Conservation (phyloP, 2,888 invertebrate genomes). For the Ptilodon capucinus region DNA sequence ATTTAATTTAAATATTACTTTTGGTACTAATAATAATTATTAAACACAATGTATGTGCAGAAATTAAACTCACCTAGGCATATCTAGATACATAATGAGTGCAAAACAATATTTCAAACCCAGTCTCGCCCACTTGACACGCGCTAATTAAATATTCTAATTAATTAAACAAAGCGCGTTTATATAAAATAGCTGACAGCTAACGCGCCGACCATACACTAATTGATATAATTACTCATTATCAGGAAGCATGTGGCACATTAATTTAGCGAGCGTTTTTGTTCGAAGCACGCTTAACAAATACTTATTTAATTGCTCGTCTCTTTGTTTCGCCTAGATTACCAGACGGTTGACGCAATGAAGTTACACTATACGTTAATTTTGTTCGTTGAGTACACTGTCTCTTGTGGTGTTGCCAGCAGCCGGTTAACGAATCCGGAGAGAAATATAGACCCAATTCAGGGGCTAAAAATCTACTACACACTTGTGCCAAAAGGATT, state of each 20-base stretch:
- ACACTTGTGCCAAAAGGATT: no score
- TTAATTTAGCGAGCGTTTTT: conserved; percentile 74
- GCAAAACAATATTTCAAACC: conserved; percentile 9
- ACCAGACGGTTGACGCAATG: conserved; percentile 64
- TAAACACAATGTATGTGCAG: neutral
- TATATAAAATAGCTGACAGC: conserved; percentile 45
- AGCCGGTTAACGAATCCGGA: no score
- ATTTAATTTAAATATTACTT: no score
- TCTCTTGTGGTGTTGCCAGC: conserved; percentile 11
- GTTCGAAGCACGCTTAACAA: conserved; percentile 66
- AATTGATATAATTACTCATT: conserved; percentile 78
- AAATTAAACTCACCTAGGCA: neutral
- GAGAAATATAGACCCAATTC: no score
- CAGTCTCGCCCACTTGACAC: conserved; percentile 23
- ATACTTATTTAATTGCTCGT: conserved; percentile 75
- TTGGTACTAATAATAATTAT: neutral
- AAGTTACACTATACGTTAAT: conserved; percentile 51
- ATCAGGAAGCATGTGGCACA: conserved; percentile 73
- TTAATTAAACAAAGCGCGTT: conserved; percentile 46
- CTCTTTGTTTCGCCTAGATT: conserved; percentile 72
- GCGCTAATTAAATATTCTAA: conserved; percentile 32
- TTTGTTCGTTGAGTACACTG: conserved; percentile 64
- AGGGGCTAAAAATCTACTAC: no score
- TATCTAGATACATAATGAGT: conserved; percentile 10
- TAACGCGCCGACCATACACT: conserved; percentile 63